Conservation (phyloP, 1,140 invertebrate genomes). For the Eulimnadia texana region DNA sequence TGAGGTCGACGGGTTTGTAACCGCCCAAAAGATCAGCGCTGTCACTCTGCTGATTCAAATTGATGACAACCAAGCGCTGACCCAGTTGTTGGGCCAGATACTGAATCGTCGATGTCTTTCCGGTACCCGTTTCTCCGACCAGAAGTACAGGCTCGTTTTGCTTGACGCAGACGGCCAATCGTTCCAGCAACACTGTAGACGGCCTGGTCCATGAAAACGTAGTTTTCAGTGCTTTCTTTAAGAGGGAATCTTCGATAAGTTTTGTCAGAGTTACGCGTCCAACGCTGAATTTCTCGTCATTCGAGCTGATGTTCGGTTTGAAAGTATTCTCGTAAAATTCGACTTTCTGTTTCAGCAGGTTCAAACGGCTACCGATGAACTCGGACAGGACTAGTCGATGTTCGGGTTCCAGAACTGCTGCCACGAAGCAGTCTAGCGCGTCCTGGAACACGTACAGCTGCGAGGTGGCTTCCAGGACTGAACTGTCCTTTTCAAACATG, state of each 20-base stretch:
- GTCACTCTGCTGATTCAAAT: constrained; percentile 99
- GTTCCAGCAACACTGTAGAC: constrained; percentile 67
- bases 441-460: constrained; percentile 69
- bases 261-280: constrained; percentile 25
- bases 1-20: constrained; percentile 83
- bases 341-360: constrained; percentile 64
- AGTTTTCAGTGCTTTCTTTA: neutral
- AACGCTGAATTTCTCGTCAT: constrained; percentile 19
- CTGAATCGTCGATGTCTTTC: constrained; percentile 94
- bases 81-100: constrained; percentile 71
- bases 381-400: constrained; percentile 47
- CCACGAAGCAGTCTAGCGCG: constrained; percentile 81
- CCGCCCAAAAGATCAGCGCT: constrained; percentile 90
- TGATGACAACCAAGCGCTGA: constrained; percentile 83
- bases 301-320: constrained; percentile 51
- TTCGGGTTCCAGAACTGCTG: constrained; percentile 44
- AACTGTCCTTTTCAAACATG: constrained; percentile 45
- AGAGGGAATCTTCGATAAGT: constrained; percentile 15
- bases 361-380: constrained; percentile 61
- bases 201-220: constrained; percentile 63
- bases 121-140: constrained; percentile 95
- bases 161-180: constrained; percentile 61
- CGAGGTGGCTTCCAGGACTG: constrained; percentile 44
- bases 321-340: constrained; percentile 62
- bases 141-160: constrained; percentile 82